phyloP scores from a whole-genome alignment of 2,888 invertebrate species.

The Drosophila diplacantha region DNA sequence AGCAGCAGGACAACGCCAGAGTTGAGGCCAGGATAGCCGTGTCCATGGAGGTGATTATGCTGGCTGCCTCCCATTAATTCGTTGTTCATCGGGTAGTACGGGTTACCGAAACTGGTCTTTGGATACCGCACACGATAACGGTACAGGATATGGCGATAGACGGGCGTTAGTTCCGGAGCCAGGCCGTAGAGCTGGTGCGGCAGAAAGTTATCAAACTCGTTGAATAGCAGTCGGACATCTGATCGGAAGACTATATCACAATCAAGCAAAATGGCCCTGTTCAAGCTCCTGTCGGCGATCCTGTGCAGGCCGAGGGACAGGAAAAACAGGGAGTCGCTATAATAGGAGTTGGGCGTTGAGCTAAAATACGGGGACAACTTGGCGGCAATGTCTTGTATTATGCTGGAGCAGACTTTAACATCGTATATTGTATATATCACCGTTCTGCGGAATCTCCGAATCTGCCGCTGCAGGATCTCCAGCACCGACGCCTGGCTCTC shows the following conservation, averaged over 20 bases:
- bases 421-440: slow-evolving; percentile 80
- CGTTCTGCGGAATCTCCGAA: slow-evolving; percentile 76
- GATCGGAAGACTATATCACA: slow-evolving; percentile 86
- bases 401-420: slow-evolving; percentile 80
- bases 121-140: slow-evolving; percentile 82
- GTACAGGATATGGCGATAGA: slow-evolving; percentile 86
- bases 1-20: slow-evolving; percentile 87
- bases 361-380: slow-evolving; percentile 85
- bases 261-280: slow-evolving; percentile 84
- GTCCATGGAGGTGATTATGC: slow-evolving; percentile 56
- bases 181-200: slow-evolving; percentile 83
- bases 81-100: slow-evolving; percentile 73
- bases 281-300: slow-evolving; percentile 82
- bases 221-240: slow-evolving; percentile 83
- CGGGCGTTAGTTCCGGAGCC: slow-evolving; percentile 86
- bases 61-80: slow-evolving; percentile 22
- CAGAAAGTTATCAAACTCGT: slow-evolving; percentile 83
- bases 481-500: slow-evolving; percentile 80
- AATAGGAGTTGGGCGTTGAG: slow-evolving; percentile 84
- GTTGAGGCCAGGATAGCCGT: slow-evolving; percentile 87
- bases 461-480: slow-evolving; percentile 77
- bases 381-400: slow-evolving; percentile 82
- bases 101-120: slow-evolving; percentile 81
- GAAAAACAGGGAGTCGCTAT: slow-evolving; percentile 88
- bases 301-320: slow-evolving; percentile 85